Base-by-base conservation (phyloP, 1,140 invertebrate species). In the Caenorhabditis tropicalis region DNA sequence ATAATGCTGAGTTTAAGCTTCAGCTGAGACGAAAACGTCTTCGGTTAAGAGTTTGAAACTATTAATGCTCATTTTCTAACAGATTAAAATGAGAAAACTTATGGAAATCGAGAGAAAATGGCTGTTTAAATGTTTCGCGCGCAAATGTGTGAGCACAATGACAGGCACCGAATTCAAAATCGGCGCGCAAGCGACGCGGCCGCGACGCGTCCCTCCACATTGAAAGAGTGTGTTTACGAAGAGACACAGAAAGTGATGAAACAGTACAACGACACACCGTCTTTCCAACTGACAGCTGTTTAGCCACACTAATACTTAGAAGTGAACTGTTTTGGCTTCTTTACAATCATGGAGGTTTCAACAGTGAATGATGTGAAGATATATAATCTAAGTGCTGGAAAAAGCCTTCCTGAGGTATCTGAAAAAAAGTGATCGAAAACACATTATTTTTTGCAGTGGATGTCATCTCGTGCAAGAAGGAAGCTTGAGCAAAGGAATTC, bases 341-440 rank as follows among this genome's bases (percentile, higher is more conserved):
- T 82, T 58, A 10, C 24, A 21, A 46, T 16, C 58, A 93, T 93
- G 93, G 92, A 93, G 87, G 91, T 93, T 43, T 92, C 92, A 19
- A 91, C 91, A 85, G 91, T 92, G 39, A 98, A 99, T 93, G 95
- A 98, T 93, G 94, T 98, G 3, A 98, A 99, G 93, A 97, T 99
- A 82, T 99, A 98, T 91, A 98, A 98, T 93, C 93, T 99, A 29
- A 98, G 96, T 92, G 95, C 95, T 86, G 97, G 97, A 86, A 99
- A 98, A 93, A 96, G 96, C 43, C 92, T 99, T 85, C 97, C 97
- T 82, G 96, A 99, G 92, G 96, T 97, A 94, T 48, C 24, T 24
- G 21, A 51, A 36, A 43, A 36, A 79, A 12, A n/a, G 29, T 31
- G 16, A 60, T 36, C 21, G 16, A n/a, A 24, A 27, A 15, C 39